Base-by-base conservation (phyloP, 37 sponge, comb jelly and placozoan genomes). In the Mnemiopsis leidyi region DNA sequence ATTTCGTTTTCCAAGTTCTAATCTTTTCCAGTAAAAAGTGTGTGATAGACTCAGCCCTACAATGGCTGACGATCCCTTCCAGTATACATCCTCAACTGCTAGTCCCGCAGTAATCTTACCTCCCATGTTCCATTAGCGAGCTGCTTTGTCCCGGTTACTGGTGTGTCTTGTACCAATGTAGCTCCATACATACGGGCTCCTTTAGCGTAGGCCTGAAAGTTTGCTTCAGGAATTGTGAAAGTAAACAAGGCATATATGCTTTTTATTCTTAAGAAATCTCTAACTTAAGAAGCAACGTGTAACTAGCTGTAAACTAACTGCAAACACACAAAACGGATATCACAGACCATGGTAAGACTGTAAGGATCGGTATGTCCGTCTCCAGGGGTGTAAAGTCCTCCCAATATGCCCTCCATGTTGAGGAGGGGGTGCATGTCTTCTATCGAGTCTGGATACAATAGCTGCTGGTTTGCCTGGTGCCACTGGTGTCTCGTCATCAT, bases 301-400 rank as follows among this genome's bases (percentile, higher is more conserved):
- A n/a, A n/a, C n/a, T n/a, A n/a, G n/a, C n/a, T n/a, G n/a, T n/a
- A n/a, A n/a, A n/a, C n/a, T n/a, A n/a, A n/a, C n/a, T n/a, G n/a
- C n/a, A n/a, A n/a, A n/a, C n/a, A n/a, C n/a, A n/a, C n/a, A n/a
- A n/a, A n/a, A n/a, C n/a, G n/a, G n/a, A n/a, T n/a, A n/a, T n/a
- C n/a, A 48, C 73, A 2, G 24, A 79, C 94, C 73, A 68, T 38
- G 7, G 94, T 94, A 9, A 94, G 69, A 36, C 90, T 83, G 76
- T 94, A 94, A 21, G 94, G 94, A 0, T 94, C 94, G 33, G 82
- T 93, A 68, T 94, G 92, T 5, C 94, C 94, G 29, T 94, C 94
- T 3, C 40, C 38, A 21, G 94, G 94, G 36, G 23, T 93, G 39
- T 93, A 94, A 0, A 94, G 30, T 23, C 94, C 94, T 7, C 92